These are phyloP conservation scores for Esox lucius DNA, from an alignment of 2,797 vertebrate species.

Conservation along the genomic window DNA sequence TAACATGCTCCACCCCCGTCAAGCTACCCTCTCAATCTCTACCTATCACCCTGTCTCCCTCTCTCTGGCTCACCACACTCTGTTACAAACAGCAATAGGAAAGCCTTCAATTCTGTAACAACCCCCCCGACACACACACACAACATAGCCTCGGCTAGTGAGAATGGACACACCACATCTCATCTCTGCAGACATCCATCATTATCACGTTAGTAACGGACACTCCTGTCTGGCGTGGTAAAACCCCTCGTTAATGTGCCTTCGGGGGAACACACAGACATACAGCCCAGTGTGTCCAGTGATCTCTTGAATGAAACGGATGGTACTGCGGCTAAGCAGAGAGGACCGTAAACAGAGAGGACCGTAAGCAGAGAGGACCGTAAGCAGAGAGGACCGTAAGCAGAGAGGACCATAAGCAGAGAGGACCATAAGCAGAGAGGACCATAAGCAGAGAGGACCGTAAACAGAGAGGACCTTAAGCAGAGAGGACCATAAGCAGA, in stretches of 20 bases:
- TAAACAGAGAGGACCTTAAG: too few species aligned
- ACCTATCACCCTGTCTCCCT: neutral
- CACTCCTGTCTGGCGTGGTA: neutral
- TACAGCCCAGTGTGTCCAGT: conserved; percentile 26
- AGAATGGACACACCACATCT: neutral
- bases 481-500: too few species aligned
- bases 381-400: too few species aligned
- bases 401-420: neutral
- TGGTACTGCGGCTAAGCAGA: conserved; percentile 55
- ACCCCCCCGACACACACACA: neutral
- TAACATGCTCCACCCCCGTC: too few species aligned
- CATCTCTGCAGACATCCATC: neutral
- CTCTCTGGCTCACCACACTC: neutral
- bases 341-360: neutral
- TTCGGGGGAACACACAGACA: neutral
- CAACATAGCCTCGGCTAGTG: neutral
- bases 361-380: neutral
- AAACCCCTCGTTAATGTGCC: neutral
- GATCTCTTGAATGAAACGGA: conserved; percentile 46
- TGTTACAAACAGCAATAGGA: too few species aligned
- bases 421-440: neutral
- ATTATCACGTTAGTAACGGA: neutral
- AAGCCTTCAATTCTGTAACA: too few species aligned
- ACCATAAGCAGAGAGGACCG: too few species aligned
- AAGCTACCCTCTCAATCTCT: neutral